Evolutionary conservation across 2,113 vertebrate species (phyloP), one percentile per base, ranked within the genome.

Genomic region (Zapus hudsonius): DNA sequence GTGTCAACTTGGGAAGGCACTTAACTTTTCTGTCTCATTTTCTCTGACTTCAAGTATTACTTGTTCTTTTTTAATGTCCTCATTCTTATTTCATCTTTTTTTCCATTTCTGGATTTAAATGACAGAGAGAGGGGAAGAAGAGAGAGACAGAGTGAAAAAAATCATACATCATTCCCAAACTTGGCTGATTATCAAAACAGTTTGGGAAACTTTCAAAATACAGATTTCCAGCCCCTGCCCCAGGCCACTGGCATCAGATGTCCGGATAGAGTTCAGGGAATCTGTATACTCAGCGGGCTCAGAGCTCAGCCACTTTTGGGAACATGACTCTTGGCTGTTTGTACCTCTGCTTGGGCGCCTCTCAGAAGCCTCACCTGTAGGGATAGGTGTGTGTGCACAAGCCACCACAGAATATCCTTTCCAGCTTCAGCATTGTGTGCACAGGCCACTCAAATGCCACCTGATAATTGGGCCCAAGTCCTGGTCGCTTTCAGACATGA

Each of bases 131-230:
- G 16, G 11, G 36, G 27, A 22, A 42, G 38, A 63, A n/a, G 1
- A 22, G 29, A 16, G 70, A n/a, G 72, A 44, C 36, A n/a, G 40
- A 64, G 7, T 78, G 90, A 87, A 74, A 87, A 15, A 74, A 69
- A 29, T 38, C 16, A 40, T 88, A 10, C 52, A 52, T 52, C 52
- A 52, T 52, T 15, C 70, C 55, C 44, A 66, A 75, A 90, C 31
- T 67, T 88, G 59, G 31, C 20, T 33, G 79, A 75, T 81, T 22
- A 57, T 61, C 52, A 64, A 42, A 63, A 61, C 36, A 1, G 0
- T 72, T 38, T 79, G 66, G 86, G 78, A 94, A 94, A 67, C 11
- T 66, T 73, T 69, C 63, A 78, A 88, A 74, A 75, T 36, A n/a
- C 23, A 38, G 36, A 4, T 87, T 59, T 75, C 57, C 52, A 61